phyloP scores from a whole-genome alignment of 2,797 vertebrate species.

The Tadarida brasiliensis region DNA sequence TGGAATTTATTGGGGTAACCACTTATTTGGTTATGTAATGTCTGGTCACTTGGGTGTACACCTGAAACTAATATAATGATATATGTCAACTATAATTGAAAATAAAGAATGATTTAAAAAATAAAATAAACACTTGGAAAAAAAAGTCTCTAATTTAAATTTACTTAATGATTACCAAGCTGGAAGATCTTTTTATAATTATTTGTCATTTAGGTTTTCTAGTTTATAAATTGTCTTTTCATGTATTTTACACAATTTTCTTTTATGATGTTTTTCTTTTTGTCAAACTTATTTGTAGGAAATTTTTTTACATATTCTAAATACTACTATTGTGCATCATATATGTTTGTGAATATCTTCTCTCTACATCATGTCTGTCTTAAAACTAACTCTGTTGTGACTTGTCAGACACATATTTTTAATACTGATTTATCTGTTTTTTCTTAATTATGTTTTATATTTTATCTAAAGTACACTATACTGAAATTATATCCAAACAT shows the following conservation, averaged over 20 bases:
- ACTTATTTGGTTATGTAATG: too few species aligned
- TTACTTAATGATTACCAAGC: background rate
- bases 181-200: constrained; percentile 27
- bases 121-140: too few species aligned
- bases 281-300: background rate
- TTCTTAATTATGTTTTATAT: constrained; percentile 37
- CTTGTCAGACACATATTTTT: background rate
- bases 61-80: too few species aligned
- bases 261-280: constrained; percentile 38
- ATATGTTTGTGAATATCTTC: background rate
- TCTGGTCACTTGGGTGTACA: too few species aligned
- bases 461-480: constrained; percentile 16
- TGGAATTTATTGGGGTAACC: too few species aligned
- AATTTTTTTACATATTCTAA: background rate
- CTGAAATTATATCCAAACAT: background rate
- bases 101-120: too few species aligned
- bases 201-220: background rate
- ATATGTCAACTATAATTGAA: too few species aligned
- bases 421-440: background rate
- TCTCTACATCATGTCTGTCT: background rate
- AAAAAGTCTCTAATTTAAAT: background rate
- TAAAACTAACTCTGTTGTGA: constrained; percentile 26
- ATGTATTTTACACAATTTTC: background rate
- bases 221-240: constrained; percentile 40
- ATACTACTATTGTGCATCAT: background rate